Conservation (phyloP, 2,888 invertebrate genomes). For the Cryptops parisi region DNA sequence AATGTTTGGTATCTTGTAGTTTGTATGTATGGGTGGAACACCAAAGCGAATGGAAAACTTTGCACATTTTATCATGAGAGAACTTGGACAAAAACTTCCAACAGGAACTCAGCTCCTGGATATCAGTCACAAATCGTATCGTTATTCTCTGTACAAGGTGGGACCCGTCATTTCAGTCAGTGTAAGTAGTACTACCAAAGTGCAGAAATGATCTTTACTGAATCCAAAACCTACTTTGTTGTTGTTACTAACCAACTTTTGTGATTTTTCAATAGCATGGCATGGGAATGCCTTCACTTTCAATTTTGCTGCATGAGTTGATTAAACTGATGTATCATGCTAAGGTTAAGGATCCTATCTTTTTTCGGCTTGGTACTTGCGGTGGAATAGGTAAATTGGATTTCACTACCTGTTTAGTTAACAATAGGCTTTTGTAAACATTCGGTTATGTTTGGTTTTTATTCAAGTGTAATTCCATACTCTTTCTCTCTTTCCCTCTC, state of each 20-base stretch:
- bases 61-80: constrained; percentile 76
- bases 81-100: constrained; percentile 77
- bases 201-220: not conserved
- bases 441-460: too few relatives aligned
- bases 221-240: not conserved
- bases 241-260: not conserved
- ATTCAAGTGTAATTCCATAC: too few relatives aligned
- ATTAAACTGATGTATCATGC: constrained; percentile 95
- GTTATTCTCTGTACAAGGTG: constrained; percentile 93
- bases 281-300: constrained; percentile 94
- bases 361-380: constrained; percentile 86
- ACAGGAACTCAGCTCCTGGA: constrained; percentile 74
- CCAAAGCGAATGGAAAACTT: constrained; percentile 87
- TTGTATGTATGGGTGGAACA: constrained; percentile 93
- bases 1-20: constrained; percentile 41
- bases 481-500: too few relatives aligned
- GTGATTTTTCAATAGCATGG: constrained; percentile 57
- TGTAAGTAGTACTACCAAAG: constrained; percentile 39
- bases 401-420: too few relatives aligned
- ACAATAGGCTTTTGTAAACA: too few relatives aligned
- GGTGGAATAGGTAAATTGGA: constrained; percentile 61
- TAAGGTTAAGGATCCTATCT: constrained; percentile 67
- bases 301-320: constrained; percentile 86
- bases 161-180: constrained; percentile 72
- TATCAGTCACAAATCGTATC: constrained; percentile 78